Evolutionary conservation across 2,888 invertebrate genomes (phyloP), one percentile per base, ranked within the genome.

Genomic region (Dryomyza anilis): DNA sequence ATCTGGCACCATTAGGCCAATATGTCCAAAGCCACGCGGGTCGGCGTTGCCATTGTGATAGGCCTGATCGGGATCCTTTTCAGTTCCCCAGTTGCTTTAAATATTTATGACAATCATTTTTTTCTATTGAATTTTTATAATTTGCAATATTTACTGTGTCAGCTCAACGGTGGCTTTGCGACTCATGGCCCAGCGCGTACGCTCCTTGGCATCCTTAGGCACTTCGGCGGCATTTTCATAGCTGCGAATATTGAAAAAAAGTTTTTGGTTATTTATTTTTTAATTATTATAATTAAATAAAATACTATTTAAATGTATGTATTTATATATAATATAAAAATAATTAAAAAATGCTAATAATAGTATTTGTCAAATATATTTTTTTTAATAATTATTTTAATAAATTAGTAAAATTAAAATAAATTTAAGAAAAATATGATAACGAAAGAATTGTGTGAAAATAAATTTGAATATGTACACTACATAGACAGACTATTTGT

Each of bases 1-100:
- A 84, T 97, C 91, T 0, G 93, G 93, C 14, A 97, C 97, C 81
- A 91, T 86, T 5, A 98, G 83, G 0, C 97, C 97, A 79, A 97
- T 97, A 77, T 97, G 96, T 1, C 96, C 96, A 81, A 89, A 97
- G 27, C 96, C 96, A 67, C 91, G 86, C 0, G 96, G 96, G 16
- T 96, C 95, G 0, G 88, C 85, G 83, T 97, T 97, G 3, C 97
- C 97, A 79, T 90, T 94, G 82, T 97, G 96, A 81, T 96, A 96
- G 58, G 85, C 85, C 1, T 90, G 89, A 69, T 90, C 88, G 1
- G 88, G 85, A 74, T 95, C 93, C 61, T 87, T 89, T 84, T 97
- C 97, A 0, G 95, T 93, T 19, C 97, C 97, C 96, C 96, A 97
- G 81, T 97, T 97, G 80, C 96, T 96, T 84, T 23, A 88, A 88